Conservation (phyloP, 2,888 invertebrate genomes). For the Eurytoma adleriae region DNA sequence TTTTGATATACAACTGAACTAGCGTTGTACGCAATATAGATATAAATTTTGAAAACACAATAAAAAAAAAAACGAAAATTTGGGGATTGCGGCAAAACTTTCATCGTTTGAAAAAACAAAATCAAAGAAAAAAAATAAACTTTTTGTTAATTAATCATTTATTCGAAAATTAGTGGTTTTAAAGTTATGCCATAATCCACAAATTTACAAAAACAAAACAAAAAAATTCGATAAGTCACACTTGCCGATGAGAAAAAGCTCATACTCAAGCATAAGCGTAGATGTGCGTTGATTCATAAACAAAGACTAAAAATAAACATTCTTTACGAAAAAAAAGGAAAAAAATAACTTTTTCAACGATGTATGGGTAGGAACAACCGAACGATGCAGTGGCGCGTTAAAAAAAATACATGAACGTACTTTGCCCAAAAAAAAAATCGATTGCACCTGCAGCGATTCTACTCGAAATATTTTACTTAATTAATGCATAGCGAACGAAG, state of each 20-base stretch:
- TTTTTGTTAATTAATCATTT: neutral
- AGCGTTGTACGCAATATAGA: neutral
- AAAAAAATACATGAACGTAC: too few relatives aligned
- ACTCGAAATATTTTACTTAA: too few relatives aligned
- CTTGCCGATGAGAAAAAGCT: constrained; percentile 20
- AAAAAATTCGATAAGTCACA: constrained; percentile 26
- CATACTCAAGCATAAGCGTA: neutral
- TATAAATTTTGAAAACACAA: neutral
- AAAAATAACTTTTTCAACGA: too few relatives aligned
- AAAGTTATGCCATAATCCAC: neutral
- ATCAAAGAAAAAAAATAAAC: neutral
- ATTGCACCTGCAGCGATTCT: too few relatives aligned
- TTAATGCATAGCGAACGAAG: too few relatives aligned
- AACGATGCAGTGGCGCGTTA: too few relatives aligned
- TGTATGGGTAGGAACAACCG: too few relatives aligned
- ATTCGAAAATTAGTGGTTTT: neutral
- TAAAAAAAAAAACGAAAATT: neutral
- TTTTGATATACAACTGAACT: constrained; percentile 7
- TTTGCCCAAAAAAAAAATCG: too few relatives aligned
- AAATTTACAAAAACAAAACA: constrained; percentile 4
- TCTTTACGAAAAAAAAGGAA: too few relatives aligned
- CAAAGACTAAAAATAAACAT: too few relatives aligned
- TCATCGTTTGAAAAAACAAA: neutral
- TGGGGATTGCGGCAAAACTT: neutral
- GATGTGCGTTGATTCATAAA: neutral